Evolutionary conservation across 2,888 invertebrate species (phyloP).

Genomic region (Pandemis cinnamomeana): DNA sequence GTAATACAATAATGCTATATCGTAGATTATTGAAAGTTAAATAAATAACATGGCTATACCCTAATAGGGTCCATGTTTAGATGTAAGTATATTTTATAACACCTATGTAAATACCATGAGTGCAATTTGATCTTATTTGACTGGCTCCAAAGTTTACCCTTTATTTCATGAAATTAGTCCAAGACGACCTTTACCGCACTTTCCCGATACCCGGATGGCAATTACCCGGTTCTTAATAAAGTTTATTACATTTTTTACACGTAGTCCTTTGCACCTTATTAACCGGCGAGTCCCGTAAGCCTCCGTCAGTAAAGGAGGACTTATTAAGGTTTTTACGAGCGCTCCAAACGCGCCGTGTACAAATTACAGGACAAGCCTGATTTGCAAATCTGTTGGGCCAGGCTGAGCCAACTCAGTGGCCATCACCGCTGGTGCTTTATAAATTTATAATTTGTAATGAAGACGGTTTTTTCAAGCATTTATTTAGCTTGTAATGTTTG

Average conservation of each 20-base stretch:
- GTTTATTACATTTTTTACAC: constrained; percentile 26
- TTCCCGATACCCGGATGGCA: neutral
- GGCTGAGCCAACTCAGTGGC: neutral
- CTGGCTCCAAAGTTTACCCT: too few relatives aligned
- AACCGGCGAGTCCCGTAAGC: neutral
- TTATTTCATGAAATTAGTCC: too few relatives aligned
- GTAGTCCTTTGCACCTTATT: constrained; percentile 17
- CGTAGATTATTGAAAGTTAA: too few relatives aligned
- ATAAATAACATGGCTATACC: too few relatives aligned
- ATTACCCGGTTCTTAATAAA: constrained; percentile 14
- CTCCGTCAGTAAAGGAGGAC: neutral
- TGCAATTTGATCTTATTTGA: too few relatives aligned
- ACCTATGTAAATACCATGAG: too few relatives aligned
- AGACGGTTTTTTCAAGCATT: neutral
- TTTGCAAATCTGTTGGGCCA: constrained; percentile 1
- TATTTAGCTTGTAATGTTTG: too few relatives aligned
- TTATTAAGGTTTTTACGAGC: constrained; percentile 27
- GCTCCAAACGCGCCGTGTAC: constrained; percentile 10
- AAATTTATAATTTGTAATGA: neutral
- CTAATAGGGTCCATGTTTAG: too few relatives aligned
- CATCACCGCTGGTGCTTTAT: neutral
- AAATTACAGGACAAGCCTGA: neutral
- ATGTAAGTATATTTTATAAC: too few relatives aligned
- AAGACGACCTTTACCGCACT: neutral
- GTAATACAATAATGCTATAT: too few relatives aligned